Percentiles rank a stretch among this genome's conserved stretches.
phyloP scores from a whole-genome alignment of 2,888 invertebrate species.

The Abscondita cerata region DNA sequence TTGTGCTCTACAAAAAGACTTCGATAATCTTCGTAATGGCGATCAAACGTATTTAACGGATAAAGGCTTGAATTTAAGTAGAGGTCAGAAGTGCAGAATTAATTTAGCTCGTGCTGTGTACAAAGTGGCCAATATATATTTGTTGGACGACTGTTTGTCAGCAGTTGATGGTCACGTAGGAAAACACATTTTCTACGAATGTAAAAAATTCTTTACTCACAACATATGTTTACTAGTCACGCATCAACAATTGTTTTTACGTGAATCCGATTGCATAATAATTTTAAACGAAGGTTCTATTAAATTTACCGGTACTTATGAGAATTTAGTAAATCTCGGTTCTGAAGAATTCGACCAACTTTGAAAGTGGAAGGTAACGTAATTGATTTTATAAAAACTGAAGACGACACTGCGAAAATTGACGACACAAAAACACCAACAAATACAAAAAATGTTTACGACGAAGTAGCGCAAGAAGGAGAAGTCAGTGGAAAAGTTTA shows the following conservation, averaged over 20 bases:
- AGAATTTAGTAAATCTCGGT: conserved; percentile 24
- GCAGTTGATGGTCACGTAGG: conserved; percentile 79
- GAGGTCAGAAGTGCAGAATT: conserved; percentile 80
- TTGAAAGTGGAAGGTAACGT: not conserved
- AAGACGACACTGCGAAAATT: not conserved
- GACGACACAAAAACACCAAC: not conserved
- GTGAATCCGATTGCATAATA: conserved; percentile 61
- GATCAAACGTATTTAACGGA: conserved; percentile 80
- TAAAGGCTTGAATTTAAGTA: conserved; percentile 76
- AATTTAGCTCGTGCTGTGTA: conserved; percentile 78
- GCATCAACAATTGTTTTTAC: conserved; percentile 68
- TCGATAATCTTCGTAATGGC: conserved; percentile 72
- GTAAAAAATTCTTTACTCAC: conserved; percentile 62
- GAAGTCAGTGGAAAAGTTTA: conserved; percentile 42
- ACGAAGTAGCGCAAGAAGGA: conserved; percentile 42
- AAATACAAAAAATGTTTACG: conserved; percentile 34
- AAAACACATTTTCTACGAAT: conserved; percentile 71
- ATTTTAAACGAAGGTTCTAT: conserved; percentile 63
- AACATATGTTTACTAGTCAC: conserved; percentile 69
- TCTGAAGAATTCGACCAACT: not conserved
- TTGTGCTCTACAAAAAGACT: conserved; percentile 69
- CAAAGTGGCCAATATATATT: conserved; percentile 74
- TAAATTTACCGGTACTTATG: conserved; percentile 68
- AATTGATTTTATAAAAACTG: not conserved
- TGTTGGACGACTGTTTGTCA: conserved; percentile 79